Base-by-base conservation (phyloP, 1,140 invertebrate genomes). In the Globodera ellingtonae region DNA sequence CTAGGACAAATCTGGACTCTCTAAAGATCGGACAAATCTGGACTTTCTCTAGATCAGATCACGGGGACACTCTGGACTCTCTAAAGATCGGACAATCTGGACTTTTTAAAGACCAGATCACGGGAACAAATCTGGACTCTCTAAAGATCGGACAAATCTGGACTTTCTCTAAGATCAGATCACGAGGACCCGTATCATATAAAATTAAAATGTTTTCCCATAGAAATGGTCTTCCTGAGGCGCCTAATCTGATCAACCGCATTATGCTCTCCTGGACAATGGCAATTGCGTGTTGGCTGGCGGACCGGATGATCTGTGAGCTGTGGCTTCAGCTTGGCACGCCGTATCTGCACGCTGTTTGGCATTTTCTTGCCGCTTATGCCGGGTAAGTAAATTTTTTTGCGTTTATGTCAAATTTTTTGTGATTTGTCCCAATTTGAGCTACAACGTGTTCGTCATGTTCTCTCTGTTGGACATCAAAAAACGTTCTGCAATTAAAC, bases 381-480 rank as follows among this genome's bases (percentile, higher is more conserved):
- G 67, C 67, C 46, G 67, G 8, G 56, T 62, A 18, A 62, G 56
- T 2, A 52, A 52, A 59, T 18, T 62, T 62, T 18, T 62, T 62
- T 62, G 6, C 56, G 56, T 15, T 35, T 35, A 35, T 35, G 35
- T 3, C 35, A 35, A 35, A 35, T 2, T 35, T 35, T 35, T 35
- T 35, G 35, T 35, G 35, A 3, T 6, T 62, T 62, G 1, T 1
- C 18, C 56, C 21, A n/a, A 48, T 6, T 71, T 80, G 15, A 80
- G 75, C 0, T 89, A 89, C 78, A 86, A 88, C 48, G 77, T 89
- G 21, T 88, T 88, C 78, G 74, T 88, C 9, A 88, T 88, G 87
- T 89, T 88, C 83, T 88, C 86, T 10, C 77, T 88, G 67, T 73
- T 88, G 35, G 87, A 88, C 74, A 88, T 88, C 75, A 79, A 85